Evolutionary conservation across 2,797 vertebrate genomes (phyloP).

Genomic region (Alfaro cultratus): DNA sequence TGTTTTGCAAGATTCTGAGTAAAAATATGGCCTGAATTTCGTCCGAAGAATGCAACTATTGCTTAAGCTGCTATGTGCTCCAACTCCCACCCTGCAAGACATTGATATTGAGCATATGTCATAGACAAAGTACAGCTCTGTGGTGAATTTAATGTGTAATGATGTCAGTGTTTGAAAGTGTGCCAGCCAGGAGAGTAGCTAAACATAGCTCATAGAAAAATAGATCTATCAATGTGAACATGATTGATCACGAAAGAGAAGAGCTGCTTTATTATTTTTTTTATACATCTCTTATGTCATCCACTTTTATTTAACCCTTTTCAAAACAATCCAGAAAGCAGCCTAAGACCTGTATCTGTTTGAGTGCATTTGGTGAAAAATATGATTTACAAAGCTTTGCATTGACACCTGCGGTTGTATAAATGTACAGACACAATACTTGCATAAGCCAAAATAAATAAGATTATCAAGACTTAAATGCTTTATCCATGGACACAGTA

Average conservation of each 20-base stretch:
- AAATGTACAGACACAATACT: conserved; percentile 17
- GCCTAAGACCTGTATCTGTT: neutral
- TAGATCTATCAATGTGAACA: conserved; percentile 53
- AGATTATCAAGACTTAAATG: conserved; percentile 34
- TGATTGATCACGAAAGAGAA: conserved; percentile 59
- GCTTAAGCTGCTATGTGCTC: conserved; percentile 15
- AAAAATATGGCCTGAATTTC: neutral
- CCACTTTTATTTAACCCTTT: conserved; percentile 21
- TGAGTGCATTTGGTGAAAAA: conserved; percentile 19
- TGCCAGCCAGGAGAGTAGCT: conserved; percentile 53
- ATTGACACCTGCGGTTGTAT: conserved; percentile 2
- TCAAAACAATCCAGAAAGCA: conserved; percentile 8
- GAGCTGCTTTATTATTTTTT: conserved; percentile 26
- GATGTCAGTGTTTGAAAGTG: conserved; percentile 56
- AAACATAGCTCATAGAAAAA: conserved; percentile 66
- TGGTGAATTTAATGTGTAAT: conserved; percentile 52
- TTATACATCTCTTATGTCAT: conserved; percentile 3
- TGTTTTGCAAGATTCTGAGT: neutral
- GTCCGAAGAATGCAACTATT: conserved; percentile 12
- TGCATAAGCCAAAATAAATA: conserved; percentile 15
- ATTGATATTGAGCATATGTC: conserved; percentile 20
- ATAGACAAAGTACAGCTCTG: conserved; percentile 39
- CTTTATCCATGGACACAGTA: conserved; percentile 13
- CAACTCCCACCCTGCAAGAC: conserved; percentile 8
- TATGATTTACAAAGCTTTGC: conserved; percentile 14